These are phyloP conservation scores for Psittacula cyanocephala DNA, from an alignment of 2,113 vertebrate genomes.

Conservation along the genomic window DNA sequence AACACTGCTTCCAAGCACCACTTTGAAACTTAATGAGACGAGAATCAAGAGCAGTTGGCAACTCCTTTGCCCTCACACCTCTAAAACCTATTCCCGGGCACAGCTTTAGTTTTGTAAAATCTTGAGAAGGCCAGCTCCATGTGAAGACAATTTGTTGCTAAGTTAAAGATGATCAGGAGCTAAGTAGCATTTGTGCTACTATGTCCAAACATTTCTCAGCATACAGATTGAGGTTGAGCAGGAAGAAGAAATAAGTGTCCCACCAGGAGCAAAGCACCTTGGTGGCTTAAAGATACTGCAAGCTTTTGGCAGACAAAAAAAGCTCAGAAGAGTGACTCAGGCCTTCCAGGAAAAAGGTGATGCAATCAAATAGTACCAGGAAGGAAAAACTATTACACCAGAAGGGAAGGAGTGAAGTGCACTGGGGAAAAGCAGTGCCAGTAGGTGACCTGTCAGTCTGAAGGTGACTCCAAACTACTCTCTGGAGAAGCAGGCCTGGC, in stretches of 20 bases:
- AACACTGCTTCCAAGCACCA: neutral
- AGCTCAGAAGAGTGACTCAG: neutral
- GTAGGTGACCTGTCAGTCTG: neutral
- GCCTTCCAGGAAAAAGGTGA: neutral
- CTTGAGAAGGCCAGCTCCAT: neutral
- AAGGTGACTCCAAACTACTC: neutral
- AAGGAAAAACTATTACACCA: neutral
- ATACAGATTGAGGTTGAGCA: accelerated
- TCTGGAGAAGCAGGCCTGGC: neutral
- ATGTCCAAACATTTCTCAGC: neutral
- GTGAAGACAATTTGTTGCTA: neutral
- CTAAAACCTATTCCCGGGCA: neutral
- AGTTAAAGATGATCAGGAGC: neutral
- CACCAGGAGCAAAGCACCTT: neutral
- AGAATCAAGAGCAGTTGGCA: neutral
- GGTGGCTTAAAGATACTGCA: neutral
- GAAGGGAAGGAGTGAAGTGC: neutral
- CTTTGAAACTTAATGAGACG: neutral
- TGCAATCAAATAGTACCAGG: neutral
- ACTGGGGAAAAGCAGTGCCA: neutral
- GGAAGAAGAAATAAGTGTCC: neutral
- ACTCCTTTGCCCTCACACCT: neutral
- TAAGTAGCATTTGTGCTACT: neutral
- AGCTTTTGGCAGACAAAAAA: neutral
- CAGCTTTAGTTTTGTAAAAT: neutral